Conservation (phyloP, 2,113 vertebrate species). For the Bubo blakistoni region DNA sequence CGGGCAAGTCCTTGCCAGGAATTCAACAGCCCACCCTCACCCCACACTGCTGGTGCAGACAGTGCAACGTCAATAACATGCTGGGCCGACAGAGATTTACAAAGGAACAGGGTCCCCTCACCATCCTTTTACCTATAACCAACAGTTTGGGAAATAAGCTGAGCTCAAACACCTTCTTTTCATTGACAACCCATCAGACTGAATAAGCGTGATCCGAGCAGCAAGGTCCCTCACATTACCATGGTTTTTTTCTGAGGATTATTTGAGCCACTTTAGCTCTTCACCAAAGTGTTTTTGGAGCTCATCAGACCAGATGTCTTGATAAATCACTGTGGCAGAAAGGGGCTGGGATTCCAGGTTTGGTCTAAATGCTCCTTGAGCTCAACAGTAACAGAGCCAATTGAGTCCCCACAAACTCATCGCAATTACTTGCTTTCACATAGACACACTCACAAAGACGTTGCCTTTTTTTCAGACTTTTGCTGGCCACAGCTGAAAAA, state of each 20-base stretch:
- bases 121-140: not conserved
- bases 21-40: not conserved
- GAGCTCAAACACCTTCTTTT: not conserved
- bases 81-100: not conserved
- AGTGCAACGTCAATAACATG: fast-evolving
- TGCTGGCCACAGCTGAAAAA: not conserved
- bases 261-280: not conserved
- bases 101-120: not conserved
- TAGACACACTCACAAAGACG: not conserved
- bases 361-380: not conserved
- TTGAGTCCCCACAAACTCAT: not conserved
- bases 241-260: not conserved
- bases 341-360: not conserved
- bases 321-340: not conserved
- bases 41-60: not conserved
- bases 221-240: not conserved
- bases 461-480: not conserved
- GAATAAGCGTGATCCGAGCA: fast-evolving
- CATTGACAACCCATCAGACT: not conserved
- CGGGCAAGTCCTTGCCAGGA: not conserved
- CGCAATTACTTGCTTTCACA: not conserved
- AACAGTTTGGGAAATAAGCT: not conserved
- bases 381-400: not conserved
- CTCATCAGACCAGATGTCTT: not conserved
- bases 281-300: not conserved